Conservation (phyloP, 2,797 vertebrate species). For the Lerista edwardsae region DNA sequence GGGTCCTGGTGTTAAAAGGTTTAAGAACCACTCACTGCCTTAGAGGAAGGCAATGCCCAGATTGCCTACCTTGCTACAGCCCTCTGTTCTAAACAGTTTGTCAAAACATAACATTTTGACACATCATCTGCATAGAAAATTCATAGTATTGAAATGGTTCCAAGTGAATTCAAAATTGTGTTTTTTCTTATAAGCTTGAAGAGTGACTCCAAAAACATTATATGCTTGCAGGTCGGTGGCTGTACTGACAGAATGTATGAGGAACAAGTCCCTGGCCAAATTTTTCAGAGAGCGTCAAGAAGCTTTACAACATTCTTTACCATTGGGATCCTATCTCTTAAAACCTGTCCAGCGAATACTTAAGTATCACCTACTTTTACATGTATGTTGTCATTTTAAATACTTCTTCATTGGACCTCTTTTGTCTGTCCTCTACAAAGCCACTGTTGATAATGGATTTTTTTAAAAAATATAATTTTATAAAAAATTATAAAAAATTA, state of each 20-base stretch:
- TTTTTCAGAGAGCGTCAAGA: slow-evolving; percentile 97
- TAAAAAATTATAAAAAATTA: too few relatives aligned
- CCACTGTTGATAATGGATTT: neutral
- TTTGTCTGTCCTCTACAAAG: rapidly evolving
- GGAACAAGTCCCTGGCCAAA: slow-evolving; percentile 93
- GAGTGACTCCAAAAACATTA: neutral
- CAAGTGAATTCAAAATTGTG: neutral
- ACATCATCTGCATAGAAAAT: neutral
- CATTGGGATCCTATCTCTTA: slow-evolving; percentile 96
- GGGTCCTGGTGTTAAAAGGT: too few relatives aligned
- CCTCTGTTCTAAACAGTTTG: neutral
- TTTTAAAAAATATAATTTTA: too few relatives aligned
- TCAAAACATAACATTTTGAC: neutral
- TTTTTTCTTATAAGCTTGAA: neutral
- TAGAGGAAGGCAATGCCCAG: too few relatives aligned
- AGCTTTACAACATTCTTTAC: slow-evolving; percentile 91
- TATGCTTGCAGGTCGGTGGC: slow-evolving; percentile 88
- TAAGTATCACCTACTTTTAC: slow-evolving; percentile 97
- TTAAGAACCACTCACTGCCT: too few relatives aligned
- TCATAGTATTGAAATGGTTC: neutral
- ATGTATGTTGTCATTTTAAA: slow-evolving; percentile 78
- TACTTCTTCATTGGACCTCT: neutral
- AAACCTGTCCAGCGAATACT: slow-evolving; percentile 98
- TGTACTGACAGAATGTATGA: slow-evolving; percentile 95
- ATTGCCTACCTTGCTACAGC: too few relatives aligned